A percentile compares a stretch with the other conserved stretches of the same genome.
phyloP scores from a whole-genome alignment of 2,113 vertebrate species.

The Phalacrocorax carbo region DNA sequence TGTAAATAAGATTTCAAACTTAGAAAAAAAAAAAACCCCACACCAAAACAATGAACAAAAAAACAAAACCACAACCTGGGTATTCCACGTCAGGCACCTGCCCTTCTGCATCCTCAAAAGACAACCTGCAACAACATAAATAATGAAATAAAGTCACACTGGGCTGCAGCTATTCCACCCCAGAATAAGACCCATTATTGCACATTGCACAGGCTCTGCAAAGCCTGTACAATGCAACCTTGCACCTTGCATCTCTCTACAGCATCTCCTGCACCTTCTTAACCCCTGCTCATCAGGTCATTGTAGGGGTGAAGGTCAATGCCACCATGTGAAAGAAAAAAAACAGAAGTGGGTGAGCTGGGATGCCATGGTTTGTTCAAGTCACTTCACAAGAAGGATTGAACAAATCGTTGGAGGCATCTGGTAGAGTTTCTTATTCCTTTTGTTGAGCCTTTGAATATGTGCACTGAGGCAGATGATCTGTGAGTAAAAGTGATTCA shows the following conservation, averaged over 20 bases:
- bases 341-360: not conserved
- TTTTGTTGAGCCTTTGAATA: not conserved
- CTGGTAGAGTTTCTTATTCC: not conserved
- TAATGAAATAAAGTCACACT: not conserved
- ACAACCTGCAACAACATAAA: not conserved
- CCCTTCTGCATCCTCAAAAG: not conserved
- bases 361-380: not conserved
- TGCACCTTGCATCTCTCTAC: not conserved
- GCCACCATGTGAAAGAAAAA: not conserved
- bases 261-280: not conserved
- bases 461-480: not conserved
- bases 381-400: not conserved
- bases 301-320: not conserved
- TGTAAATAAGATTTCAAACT: not conserved
- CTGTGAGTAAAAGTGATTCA: constrained; percentile 33
- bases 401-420: not conserved
- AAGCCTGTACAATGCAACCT: not conserved
- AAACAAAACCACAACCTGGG: fast-evolving
- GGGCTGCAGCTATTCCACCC: not conserved
- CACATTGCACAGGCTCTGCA: not conserved
- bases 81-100: not conserved
- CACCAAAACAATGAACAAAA: not conserved
- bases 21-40: not conserved
- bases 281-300: fast-evolving
- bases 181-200: not conserved